Conservation (phyloP, 2,797 vertebrate genomes). For the Macropus fuliginosus region DNA sequence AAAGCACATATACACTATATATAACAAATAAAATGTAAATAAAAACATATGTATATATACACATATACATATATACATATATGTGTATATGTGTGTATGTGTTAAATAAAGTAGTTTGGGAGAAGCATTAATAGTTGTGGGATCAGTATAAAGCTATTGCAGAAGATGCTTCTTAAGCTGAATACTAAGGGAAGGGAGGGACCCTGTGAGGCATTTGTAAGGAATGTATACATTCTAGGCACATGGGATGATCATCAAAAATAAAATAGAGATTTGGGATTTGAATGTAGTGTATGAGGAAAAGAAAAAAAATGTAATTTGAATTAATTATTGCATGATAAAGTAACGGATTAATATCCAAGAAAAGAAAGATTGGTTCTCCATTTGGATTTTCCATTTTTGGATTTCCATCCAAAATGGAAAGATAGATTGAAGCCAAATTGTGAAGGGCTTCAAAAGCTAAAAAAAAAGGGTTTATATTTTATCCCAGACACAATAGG, state of each 20-base stretch:
- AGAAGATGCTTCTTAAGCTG: neutral
- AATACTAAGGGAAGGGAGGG: neutral
- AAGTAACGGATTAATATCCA: neutral
- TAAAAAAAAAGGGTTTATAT: neutral
- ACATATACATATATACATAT: too few relatives aligned
- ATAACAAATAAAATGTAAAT: neutral
- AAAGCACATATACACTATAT: neutral
- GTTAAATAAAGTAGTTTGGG: neutral
- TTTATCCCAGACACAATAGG: neutral
- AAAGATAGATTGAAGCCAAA: neutral
- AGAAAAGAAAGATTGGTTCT: neutral
- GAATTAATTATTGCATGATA: neutral
- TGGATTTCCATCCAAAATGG: neutral
- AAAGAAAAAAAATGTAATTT: neutral
- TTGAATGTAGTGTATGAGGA: neutral
- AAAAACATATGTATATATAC: neutral
- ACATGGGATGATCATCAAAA: neutral
- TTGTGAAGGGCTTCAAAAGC: neutral
- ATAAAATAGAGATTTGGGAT: neutral
- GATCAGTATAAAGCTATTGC: neutral
- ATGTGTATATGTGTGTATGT: neutral
- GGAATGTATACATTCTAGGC: neutral
- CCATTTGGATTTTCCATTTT: neutral
- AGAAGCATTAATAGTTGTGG: neutral
- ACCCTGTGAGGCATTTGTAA: neutral